phyloP scores from a whole-genome alignment of 1,140 invertebrate genomes.

The Papilio machaon region DNA sequence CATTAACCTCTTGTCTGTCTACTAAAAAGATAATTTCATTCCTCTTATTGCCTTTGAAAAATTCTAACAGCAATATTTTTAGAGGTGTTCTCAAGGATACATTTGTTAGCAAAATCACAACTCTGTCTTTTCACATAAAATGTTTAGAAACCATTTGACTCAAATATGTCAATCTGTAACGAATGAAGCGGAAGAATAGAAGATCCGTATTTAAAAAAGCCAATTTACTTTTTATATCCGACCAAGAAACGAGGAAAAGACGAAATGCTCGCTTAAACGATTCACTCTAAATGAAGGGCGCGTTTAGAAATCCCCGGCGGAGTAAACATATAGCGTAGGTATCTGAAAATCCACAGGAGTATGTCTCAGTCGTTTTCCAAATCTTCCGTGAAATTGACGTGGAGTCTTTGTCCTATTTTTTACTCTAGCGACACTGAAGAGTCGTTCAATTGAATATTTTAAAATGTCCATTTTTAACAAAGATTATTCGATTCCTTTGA shows the following conservation, averaged over 20 bases:
- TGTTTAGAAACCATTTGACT: not conserved
- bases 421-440: conserved; percentile 47
- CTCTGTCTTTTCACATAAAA: not conserved
- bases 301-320: conserved; percentile 28
- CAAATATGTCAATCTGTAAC: not conserved
- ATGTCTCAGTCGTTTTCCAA: conserved; percentile 61
- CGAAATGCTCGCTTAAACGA: conserved; percentile 20
- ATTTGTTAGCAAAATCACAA: not conserved
- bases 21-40: too few species aligned
- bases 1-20: too few species aligned
- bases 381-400: conserved; percentile 76
- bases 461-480: conserved; percentile 35
- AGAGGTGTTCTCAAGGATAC: too few species aligned
- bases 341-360: conserved; percentile 33
- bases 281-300: conserved; percentile 33
- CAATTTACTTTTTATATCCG: conserved; percentile 21
- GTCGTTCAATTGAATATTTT: conserved; percentile 58
- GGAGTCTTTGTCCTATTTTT: conserved; percentile 57
- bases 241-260: conserved; percentile 12
- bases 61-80: too few species aligned
- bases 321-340: conserved; percentile 26
- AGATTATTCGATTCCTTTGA: conserved; percentile 2
- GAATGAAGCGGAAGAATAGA: conserved; percentile 14
- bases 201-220: conserved; percentile 3
- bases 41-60: too few species aligned